Base-by-base conservation (phyloP, 2,113 vertebrate species). In the Mesocricetus auratus region DNA sequence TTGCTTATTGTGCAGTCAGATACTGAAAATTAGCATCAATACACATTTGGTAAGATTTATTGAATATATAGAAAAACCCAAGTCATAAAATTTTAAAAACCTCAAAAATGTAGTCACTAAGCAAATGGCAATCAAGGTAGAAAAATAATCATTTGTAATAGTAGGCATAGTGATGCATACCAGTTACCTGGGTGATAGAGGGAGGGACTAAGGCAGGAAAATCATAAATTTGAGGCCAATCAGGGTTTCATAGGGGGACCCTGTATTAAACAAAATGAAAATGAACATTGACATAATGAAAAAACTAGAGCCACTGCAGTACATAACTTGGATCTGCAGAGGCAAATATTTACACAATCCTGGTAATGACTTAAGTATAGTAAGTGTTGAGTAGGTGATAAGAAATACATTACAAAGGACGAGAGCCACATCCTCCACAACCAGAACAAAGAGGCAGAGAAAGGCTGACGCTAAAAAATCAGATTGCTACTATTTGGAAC, bases 11-110 rank as follows among this genome's bases (percentile, higher is more conserved):
- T 19, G 62, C 24, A 74, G 36, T 12, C 53, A 74, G 94, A 81
- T 24, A 79, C n/a, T 95, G 47, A 94, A 92, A 92, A 90, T 19
- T 86, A 71, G 7, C 53, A 79, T 66, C 77, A 77, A 56, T 22
- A 79, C 31, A 42, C 29, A 94, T 68, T 69, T 75, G 60, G 11
- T 47, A 91, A 42, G 87, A 77, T 33, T 87, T 69, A 77, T 1
- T 50, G 29, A 82, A 77, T 42, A 85, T 24, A 58, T n/a, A 26
- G 13, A 73, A 94, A 64, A 91, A 58, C 0, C 68, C 29, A 91
- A 60, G 45, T 58, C 7, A 86, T 45, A 17, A 68, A 87, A 66
- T 19, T 42, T 26, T 56, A 7, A 71, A 64, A 93, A 60, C 39
- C 22, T 89, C 7, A 87, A 78, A 83, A 82, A n/a, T 86, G 31